A percentile compares a stretch with the other conserved stretches of the same genome.
phyloP scores from a whole-genome alignment of 2,888 invertebrate genomes.

The Oscheius sp. region DNA sequence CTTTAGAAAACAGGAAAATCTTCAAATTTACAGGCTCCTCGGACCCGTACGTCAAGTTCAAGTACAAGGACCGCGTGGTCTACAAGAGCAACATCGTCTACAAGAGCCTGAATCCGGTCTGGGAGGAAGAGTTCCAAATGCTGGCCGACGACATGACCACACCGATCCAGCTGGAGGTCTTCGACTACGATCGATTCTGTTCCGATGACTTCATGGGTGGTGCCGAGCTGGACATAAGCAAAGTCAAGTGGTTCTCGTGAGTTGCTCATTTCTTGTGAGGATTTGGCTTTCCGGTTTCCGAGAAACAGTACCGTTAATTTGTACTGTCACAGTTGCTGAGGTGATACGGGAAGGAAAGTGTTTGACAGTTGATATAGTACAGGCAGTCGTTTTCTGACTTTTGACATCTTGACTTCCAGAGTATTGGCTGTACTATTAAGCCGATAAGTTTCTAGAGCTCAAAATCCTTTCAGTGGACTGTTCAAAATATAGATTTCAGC shows the following conservation, averaged over 20 bases:
- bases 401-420: too few species aligned
- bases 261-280: slow-evolving; percentile 11
- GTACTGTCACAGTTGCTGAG: too few species aligned
- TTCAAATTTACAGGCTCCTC: slow-evolving; percentile 61
- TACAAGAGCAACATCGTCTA: slow-evolving; percentile 94
- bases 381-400: too few species aligned
- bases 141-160: slow-evolving; percentile 89
- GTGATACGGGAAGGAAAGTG: too few species aligned
- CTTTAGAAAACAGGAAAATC: not conserved
- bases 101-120: slow-evolving; percentile 93
- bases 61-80: slow-evolving; percentile 79
- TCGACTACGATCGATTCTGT: slow-evolving; percentile 94
- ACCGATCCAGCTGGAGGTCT: slow-evolving; percentile 85
- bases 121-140: slow-evolving; percentile 95
- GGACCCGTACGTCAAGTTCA: slow-evolving; percentile 73
- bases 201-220: slow-evolving; percentile 96
- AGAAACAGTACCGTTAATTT: too few species aligned
- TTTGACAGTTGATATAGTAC: too few species aligned
- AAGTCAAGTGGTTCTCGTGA: slow-evolving; percentile 64
- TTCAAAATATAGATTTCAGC: not conserved
- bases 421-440: too few species aligned
- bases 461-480: too few species aligned
- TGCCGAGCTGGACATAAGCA: slow-evolving; percentile 83
- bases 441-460: too few species aligned
- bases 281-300: too few species aligned